These are phyloP conservation scores for Dioctria rufipes DNA, from an alignment of 2,888 invertebrate species.

Conservation along the genomic window DNA sequence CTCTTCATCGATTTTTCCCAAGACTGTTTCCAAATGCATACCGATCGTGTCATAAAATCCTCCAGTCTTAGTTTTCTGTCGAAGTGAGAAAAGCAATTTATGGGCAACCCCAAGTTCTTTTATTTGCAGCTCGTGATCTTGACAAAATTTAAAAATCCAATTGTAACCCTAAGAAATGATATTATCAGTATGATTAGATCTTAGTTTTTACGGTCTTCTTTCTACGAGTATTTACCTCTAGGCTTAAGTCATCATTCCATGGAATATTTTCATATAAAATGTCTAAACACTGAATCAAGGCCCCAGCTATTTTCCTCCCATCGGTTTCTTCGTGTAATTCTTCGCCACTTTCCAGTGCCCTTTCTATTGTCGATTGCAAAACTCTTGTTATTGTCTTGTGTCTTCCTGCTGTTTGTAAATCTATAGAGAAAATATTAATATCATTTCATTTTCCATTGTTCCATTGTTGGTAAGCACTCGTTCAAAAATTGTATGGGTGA, in stretches of 20 bases:
- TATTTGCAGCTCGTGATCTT: conserved; percentile 63
- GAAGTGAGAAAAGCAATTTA: conserved; percentile 67
- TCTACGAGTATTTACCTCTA: conserved; percentile 59
- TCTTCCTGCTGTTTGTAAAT: not conserved
- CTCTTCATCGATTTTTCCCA: conserved; percentile 64
- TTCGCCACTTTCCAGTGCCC: conserved; percentile 63
- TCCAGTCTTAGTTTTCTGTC: conserved; percentile 68
- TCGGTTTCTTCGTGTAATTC: conserved; percentile 61
- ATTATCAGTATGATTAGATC: too few species aligned
- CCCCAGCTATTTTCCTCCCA: conserved; percentile 63
- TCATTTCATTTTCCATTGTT: too few species aligned
- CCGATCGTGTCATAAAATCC: conserved; percentile 68
- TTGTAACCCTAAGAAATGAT: conserved; percentile 62
- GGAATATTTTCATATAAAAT: conserved; percentile 67
- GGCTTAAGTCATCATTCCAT: conserved; percentile 65
- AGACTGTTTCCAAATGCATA: conserved; percentile 64
- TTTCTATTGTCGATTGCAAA: conserved; percentile 66
- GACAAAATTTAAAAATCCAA: conserved; percentile 69
- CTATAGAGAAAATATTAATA: not conserved
- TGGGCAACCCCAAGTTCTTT: conserved; percentile 66
- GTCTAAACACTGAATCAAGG: conserved; percentile 66
- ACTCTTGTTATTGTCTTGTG: conserved; percentile 43
- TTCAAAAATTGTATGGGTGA: too few species aligned
- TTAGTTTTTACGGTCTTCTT: too few species aligned
- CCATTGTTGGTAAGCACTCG: too few species aligned